These are phyloP conservation scores for Apodemus speciosus DNA, from an alignment of 2,113 vertebrate genomes.

Conservation along the genomic window DNA sequence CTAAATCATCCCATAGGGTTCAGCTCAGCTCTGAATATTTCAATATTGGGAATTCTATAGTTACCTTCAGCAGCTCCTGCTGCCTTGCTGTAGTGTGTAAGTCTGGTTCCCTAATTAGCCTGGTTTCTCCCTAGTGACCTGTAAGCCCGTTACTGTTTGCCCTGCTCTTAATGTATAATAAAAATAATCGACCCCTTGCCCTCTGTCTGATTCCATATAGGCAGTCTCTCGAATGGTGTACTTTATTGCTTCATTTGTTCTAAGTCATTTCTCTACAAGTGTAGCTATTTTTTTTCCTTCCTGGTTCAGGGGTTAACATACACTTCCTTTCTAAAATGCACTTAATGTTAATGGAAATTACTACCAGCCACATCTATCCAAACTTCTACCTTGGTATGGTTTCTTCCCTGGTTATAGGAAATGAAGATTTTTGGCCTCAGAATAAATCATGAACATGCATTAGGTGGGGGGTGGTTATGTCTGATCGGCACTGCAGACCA, in stretches of 20 bases:
- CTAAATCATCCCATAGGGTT: slow-evolving; percentile 45
- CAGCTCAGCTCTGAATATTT: not conserved
- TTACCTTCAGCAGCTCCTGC: not conserved
- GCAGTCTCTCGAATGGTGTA: not conserved
- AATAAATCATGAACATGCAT: slow-evolving; percentile 42
- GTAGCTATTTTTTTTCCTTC: not conserved
- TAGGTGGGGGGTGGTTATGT: not conserved
- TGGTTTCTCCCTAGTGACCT: not conserved
- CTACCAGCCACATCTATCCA: not conserved
- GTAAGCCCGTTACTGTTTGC: not conserved
- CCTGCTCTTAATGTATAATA: not conserved
- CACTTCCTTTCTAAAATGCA: not conserved
- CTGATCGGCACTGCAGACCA: not conserved
- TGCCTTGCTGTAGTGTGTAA: slow-evolving; percentile 3
- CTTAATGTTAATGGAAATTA: not conserved
- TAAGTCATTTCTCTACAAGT: not conserved
- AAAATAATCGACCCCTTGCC: not conserved
- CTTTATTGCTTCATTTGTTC: slow-evolving; percentile 35
- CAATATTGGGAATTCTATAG: not conserved
- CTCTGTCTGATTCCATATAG: not conserved
- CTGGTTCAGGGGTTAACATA: not conserved
- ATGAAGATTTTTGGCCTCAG: not conserved
- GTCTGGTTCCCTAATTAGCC: slow-evolving; percentile 46
- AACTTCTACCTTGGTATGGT: not conserved
- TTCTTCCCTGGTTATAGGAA: slow-evolving; percentile 17